These are phyloP conservation scores for Saccopteryx leptura DNA, from an alignment of 2,113 vertebrate species.

Conservation along the genomic window DNA sequence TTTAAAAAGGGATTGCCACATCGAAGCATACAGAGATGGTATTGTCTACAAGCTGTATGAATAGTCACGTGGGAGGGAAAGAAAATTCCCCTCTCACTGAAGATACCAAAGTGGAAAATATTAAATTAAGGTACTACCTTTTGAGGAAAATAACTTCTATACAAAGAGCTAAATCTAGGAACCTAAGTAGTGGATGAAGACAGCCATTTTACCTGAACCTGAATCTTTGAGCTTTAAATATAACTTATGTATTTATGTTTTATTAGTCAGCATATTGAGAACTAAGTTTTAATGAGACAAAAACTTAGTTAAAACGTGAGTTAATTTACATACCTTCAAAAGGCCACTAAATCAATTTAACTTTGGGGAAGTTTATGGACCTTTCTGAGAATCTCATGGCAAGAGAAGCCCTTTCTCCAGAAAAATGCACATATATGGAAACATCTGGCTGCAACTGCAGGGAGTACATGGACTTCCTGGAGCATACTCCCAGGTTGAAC, in stretches of 20 bases:
- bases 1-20: conserved; percentile 35
- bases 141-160: conserved; percentile 65
- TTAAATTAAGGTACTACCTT: conserved; percentile 52
- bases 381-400: not conserved
- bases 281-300: conserved; percentile 52
- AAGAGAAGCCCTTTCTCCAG: conserved; percentile 30
- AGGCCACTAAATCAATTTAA: not conserved
- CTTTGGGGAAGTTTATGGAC: not conserved
- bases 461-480: not conserved
- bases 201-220: conserved; percentile 24
- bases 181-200: conserved; percentile 34
- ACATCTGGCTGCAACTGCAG: not conserved
- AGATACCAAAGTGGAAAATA: conserved; percentile 66
- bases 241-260: not conserved
- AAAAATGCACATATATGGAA: not conserved
- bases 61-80: not conserved
- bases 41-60: conserved; percentile 11
- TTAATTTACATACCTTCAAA: conserved; percentile 38
- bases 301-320: conserved; percentile 41
- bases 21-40: conserved; percentile 48
- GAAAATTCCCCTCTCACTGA: conserved; percentile 37
- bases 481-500: not conserved
- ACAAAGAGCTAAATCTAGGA: conserved; percentile 48
- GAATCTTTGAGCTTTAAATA: conserved; percentile 37
- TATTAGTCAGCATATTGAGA: not conserved